These are phyloP conservation scores for Gallinago undulata DNA, from an alignment of 2,113 vertebrate species.

Conservation along the genomic window DNA sequence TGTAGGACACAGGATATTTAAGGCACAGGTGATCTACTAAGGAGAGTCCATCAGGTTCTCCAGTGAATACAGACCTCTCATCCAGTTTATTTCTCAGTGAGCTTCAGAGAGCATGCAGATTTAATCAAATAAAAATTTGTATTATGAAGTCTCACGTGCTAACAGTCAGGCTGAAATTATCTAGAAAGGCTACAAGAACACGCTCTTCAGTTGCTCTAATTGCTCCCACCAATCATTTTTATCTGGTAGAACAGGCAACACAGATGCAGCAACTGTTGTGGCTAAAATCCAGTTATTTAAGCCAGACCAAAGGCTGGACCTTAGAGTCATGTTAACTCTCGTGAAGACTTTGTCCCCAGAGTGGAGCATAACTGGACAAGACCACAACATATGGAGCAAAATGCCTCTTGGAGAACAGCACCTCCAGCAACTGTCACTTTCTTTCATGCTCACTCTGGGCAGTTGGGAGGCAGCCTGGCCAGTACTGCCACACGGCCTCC, in stretches of 20 bases:
- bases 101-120: not conserved
- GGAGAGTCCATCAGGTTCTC: not conserved
- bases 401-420: not conserved
- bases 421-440: constrained; percentile 55
- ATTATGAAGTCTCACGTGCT: not conserved
- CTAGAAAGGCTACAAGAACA: not conserved
- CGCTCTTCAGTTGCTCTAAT: not conserved
- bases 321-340: not conserved
- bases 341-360: not conserved
- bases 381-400: constrained; percentile 55
- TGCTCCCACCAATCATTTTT: not conserved
- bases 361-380: constrained; percentile 36
- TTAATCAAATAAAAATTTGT: not conserved
- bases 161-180: not conserved
- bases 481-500: not conserved
- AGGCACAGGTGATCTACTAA: not conserved
- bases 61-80: not conserved
- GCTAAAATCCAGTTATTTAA: not conserved
- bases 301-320: not conserved
- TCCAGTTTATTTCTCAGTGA: not conserved
- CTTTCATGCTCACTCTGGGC: constrained; percentile 38
- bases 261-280: not conserved
- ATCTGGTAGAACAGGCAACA: not conserved
- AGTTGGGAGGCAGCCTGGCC: not conserved
- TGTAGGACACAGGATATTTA: not conserved